Percentiles rank a stretch among this genome's conserved stretches.
Conservation (phyloP, 1,140 invertebrate species). For the Drosophila sulfurigaster region DNA sequence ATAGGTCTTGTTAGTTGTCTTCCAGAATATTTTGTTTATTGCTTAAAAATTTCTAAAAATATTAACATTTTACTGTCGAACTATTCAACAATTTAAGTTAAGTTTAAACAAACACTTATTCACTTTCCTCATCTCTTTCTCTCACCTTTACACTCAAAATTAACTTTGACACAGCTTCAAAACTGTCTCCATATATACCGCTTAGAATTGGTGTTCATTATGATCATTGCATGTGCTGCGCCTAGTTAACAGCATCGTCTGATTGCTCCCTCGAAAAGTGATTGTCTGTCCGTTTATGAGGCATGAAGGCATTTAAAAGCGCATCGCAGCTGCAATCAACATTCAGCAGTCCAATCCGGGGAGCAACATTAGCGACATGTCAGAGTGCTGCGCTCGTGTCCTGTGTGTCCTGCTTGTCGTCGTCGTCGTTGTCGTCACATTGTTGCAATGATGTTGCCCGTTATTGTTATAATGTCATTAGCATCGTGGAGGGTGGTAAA, state of each 20-base stretch:
- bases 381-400: constrained; percentile 18
- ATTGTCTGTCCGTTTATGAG: constrained; percentile 69
- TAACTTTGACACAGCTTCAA: not conserved
- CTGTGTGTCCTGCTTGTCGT: constrained; percentile 7
- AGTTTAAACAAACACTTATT: not conserved
- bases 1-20: no score
- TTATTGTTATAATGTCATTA: constrained; percentile 83
- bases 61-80: no score
- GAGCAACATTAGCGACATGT: constrained; percentile 67
- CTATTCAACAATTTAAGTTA: no score
- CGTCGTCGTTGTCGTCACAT: constrained; percentile 55
- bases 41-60: no score
- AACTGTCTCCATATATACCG: constrained; percentile 23
- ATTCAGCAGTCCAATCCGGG: constrained; percentile 25
- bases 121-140: not conserved
- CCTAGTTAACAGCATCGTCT: constrained; percentile 61
- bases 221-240: constrained; percentile 7
- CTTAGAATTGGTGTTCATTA: constrained; percentile 54
- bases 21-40: no score
- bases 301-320: constrained; percentile 77
- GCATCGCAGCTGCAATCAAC: constrained; percentile 60
- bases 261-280: constrained; percentile 38
- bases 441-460: constrained; percentile 67
- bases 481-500: constrained; percentile 30
- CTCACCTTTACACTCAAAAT: not conserved